These are phyloP conservation scores for Thymelicus lineola DNA, from an alignment of 2,888 invertebrate genomes.

Conservation along the genomic window DNA sequence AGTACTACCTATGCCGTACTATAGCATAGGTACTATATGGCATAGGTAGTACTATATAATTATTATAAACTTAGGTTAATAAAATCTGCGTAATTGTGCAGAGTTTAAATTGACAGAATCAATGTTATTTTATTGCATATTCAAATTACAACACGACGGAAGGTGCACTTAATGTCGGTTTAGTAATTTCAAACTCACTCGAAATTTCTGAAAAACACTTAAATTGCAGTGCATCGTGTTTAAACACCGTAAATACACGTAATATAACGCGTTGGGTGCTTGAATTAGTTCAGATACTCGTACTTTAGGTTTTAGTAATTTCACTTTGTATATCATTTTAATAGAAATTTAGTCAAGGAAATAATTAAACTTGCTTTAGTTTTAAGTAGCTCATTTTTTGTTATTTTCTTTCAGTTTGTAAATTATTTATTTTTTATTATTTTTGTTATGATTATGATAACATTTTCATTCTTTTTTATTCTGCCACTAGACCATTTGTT, in stretches of 20 bases:
- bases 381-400: too few relatives aligned
- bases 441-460: too few relatives aligned
- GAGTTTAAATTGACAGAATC: background rate
- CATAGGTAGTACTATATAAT: too few relatives aligned
- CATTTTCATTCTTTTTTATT: too few relatives aligned
- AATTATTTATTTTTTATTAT: too few relatives aligned
- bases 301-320: background rate
- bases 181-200: background rate
- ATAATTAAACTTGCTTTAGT: background rate
- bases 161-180: background rate
- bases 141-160: background rate
- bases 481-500: too few relatives aligned
- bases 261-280: background rate
- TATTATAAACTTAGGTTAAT: too few relatives aligned
- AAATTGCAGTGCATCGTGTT: background rate
- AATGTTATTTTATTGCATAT: background rate
- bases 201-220: background rate
- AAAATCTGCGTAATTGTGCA: too few relatives aligned
- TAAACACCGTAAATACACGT: background rate
- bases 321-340: background rate
- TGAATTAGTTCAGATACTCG: slow-evolving; percentile 3
- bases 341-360: background rate
- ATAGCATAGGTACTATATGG: too few relatives aligned
- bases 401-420: too few relatives aligned
- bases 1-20: too few relatives aligned